Evolutionary conservation across 2,888 invertebrate genomes (phyloP), one percentile per base, ranked within the genome.

Genomic region (Parapristionchus giblindavisi): DNA sequence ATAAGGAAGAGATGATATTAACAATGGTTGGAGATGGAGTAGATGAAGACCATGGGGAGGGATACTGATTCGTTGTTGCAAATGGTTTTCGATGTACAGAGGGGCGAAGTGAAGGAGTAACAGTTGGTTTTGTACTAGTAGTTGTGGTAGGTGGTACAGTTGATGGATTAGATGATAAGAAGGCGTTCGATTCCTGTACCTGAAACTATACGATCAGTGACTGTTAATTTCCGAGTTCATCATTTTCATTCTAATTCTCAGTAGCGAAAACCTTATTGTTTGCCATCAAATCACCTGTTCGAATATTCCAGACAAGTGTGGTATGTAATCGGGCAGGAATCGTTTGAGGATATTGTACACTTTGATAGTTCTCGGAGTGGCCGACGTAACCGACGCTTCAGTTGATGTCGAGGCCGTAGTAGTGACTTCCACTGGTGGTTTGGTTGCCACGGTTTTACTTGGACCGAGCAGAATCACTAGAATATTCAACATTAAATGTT

Each of bases 311-410:
- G 54, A 48, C 17, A 73, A 51, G 36, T 73, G 73, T 2, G 73
- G 73, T 5, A 73, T 61, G 51, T 73, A 73, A 2, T 73, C 73
- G 1, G 73, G 73, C 48, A 73, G 60, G 11, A 73, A 24, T 73
- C 73, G 27, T 24, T 40, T n/a, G 24, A 73, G 73, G 14, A 73
- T 73, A 36, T 73, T 73, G 61, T 60, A 60, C 34, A 73, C 51
- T 48, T 73, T 73, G 60, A 73, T 73, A 27, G 60, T 73, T 24
- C 73, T 32, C 1, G 73, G 73, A 8, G 34, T 29, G 1, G 73
- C 48, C 0, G 73, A 34, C 6, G 73, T 71, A 14, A 52, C 32
- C 24, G 68, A 24, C 27, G 38, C n/a, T 40, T 21, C n/a, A 1
- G 29, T 40, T 2, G 40, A 6, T 3, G 40, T 38, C 36, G 40